Evolutionary conservation across 1,140 invertebrate species (phyloP).

Genomic region (Drosophila baimaii): DNA sequence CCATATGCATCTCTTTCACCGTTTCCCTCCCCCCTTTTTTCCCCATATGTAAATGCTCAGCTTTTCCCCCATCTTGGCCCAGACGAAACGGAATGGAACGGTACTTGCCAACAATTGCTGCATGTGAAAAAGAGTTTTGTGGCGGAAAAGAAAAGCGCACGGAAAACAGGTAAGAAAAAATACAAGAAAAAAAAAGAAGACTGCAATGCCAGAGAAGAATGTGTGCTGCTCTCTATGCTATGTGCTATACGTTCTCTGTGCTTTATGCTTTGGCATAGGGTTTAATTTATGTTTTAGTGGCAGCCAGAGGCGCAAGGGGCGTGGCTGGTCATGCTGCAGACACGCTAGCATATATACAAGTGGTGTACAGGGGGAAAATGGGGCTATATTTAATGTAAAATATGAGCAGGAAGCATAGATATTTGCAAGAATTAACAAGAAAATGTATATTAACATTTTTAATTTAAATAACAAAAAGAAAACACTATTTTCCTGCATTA

Average conservation of each 20-base stretch:
- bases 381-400: neutral
- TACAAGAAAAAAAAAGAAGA: conserved; percentile 1
- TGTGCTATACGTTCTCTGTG: conserved; percentile 21
- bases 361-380: conserved; percentile 11
- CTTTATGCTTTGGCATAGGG: conserved; percentile 40
- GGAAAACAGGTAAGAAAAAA: conserved; percentile 11
- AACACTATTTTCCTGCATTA: neutral
- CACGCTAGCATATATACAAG: conserved; percentile 42
- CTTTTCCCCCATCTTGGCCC: conserved; percentile 25
- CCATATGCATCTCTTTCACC: conserved; percentile 1
- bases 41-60: conserved; percentile 50
- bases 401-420: neutral
- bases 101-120: conserved; percentile 79
- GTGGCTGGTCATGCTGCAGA: conserved; percentile 47
- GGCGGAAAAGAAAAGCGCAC: conserved; percentile 65
- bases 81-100: conserved; percentile 57
- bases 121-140: conserved; percentile 73
- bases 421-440: neutral
- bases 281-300: conserved; percentile 66
- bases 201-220: conserved; percentile 43
- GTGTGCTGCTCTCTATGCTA: conserved; percentile 35
- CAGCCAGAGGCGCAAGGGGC: conserved; percentile 46
- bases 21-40: neutral
- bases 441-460: neutral
- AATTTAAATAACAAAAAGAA: too few relatives aligned